Evolutionary conservation across 1,140 invertebrate species (phyloP), one percentile per base, ranked within the genome.

Genomic region (Sycophila sp.): DNA sequence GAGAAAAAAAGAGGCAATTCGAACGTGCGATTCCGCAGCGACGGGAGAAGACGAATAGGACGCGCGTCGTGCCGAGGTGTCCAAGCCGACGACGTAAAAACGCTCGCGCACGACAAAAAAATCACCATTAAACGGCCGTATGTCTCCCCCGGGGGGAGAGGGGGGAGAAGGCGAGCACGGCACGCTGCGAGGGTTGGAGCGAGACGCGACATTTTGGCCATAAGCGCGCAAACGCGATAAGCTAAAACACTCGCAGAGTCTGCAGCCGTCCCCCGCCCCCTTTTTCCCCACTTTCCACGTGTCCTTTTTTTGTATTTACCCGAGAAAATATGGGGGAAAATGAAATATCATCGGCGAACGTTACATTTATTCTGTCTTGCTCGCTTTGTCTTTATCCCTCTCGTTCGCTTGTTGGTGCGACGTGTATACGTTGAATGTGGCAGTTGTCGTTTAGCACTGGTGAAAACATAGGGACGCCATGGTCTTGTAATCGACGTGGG

Each of bases 201-300:
- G 19, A 67, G 49, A 17, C 30, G 59, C 60, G 69, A 64, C 59
- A 63, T 67, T 71, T 74, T 42, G 76, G 74, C 77, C 81, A 80
- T 83, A 83, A 81, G 79, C 81, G 82, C 76, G 73, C 73, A 80
- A 81, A 81, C 77, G 79, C 77, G 81, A 85, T 85, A 85, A 85
- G 81, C 81, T 81, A 81, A 85, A 85, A 85, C 83, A 83, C 79
- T 81, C 79, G 49, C 76, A 73, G 75, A n/a, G 80, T 67, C n/a
- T n/a, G n/a, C n/a, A n/a, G n/a, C n/a, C 69, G 51, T 40, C 56
- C 68, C 22, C 28, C 47, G 36, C 36, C 47, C 63, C 64, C 42
- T 55, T 40, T 47, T 49, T 49, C 47, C 24, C 19, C 36, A 11
- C 7, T 36, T 59, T 38, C 34, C 47, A 15, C 38, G 24, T 55